Percentiles rank a stretch among this genome's conserved stretches.
These are phyloP conservation scores for Crypturellus undulatus DNA, from an alignment of 2,113 vertebrate genomes.

Conservation along the genomic window DNA sequence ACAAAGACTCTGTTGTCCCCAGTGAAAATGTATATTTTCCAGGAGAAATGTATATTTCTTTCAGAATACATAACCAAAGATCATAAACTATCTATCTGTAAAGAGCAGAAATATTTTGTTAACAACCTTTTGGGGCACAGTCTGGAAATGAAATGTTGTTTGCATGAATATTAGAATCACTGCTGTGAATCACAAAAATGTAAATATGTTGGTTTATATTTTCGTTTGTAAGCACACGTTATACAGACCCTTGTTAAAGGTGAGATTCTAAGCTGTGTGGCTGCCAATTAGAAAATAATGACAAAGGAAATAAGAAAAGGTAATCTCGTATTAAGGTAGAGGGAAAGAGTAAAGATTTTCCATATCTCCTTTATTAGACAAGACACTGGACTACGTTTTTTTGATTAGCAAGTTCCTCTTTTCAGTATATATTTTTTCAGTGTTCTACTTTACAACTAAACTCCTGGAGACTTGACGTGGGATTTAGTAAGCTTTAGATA, in stretches of 20 bases:
- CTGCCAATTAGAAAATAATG: slow-evolving; percentile 48
- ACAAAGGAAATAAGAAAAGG: slow-evolving; percentile 59
- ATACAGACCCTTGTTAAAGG: slow-evolving; percentile 44
- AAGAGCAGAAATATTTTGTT: slow-evolving; percentile 67
- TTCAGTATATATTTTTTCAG: slow-evolving; percentile 19
- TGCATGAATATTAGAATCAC: slow-evolving; percentile 35
- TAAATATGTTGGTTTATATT: slow-evolving; percentile 47
- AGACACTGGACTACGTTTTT: slow-evolving; percentile 40
- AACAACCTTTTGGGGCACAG: slow-evolving; percentile 25
- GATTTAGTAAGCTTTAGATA: slow-evolving; percentile 79
- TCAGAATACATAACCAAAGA: slow-evolving; percentile 12
- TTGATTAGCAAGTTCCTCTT: slow-evolving; percentile 60
- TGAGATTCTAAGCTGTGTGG: slow-evolving; percentile 25
- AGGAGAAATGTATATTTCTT: slow-evolving; percentile 13
- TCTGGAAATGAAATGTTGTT: slow-evolving; percentile 56
- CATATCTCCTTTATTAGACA: slow-evolving; percentile 17
- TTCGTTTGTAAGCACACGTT: slow-evolving; percentile 32
- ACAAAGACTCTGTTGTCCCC: slow-evolving; percentile 19
- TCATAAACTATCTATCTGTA: slow-evolving; percentile 37
- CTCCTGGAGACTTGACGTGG: slow-evolving; percentile 55
- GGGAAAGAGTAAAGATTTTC: slow-evolving; percentile 16
- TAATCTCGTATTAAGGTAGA: slow-evolving; percentile 40
- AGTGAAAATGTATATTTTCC: not conserved
- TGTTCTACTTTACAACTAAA: slow-evolving; percentile 66
- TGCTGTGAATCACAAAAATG: slow-evolving; percentile 61